Conservation (phyloP, 2,113 vertebrate genomes). For the Hiodon alosoides region DNA sequence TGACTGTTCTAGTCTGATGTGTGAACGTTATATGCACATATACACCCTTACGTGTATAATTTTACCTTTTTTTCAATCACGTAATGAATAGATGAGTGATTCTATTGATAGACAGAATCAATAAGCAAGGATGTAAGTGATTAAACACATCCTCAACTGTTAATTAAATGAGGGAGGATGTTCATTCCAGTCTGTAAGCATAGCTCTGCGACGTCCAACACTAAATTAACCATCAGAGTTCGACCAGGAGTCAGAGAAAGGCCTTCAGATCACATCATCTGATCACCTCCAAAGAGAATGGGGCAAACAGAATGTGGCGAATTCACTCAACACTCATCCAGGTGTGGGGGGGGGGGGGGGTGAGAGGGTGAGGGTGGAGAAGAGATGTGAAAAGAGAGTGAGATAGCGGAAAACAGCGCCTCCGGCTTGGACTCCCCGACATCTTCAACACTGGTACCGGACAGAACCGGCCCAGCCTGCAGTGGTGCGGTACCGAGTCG, state of each 20-base stretch:
- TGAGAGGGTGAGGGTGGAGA: slow-evolving; percentile 11
- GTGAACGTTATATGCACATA: not conserved
- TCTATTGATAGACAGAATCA: not conserved
- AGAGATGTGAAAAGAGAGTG: slow-evolving; percentile 5
- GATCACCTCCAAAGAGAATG: not conserved
- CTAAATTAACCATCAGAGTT: no score
- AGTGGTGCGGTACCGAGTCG: not conserved
- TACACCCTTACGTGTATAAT: not conserved
- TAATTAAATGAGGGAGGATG: slow-evolving; percentile 7
- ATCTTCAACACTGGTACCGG: slow-evolving; percentile 25
- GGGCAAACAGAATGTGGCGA: no score
- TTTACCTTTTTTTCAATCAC: not conserved
- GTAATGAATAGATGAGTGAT: not conserved
- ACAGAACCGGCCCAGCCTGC: slow-evolving; percentile 28
- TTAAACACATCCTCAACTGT: slow-evolving; percentile 10
- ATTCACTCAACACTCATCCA: no score
- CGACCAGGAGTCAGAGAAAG: no score
- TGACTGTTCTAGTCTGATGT: not conserved
- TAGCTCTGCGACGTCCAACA: no score
- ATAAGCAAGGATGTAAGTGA: slow-evolving; percentile 1
- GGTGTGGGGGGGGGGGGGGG: not conserved
- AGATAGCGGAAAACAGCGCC: not conserved
- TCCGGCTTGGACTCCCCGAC: not conserved
- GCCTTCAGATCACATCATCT: not conserved
- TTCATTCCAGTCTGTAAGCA: not conserved